A percentile compares a stretch with the other conserved stretches of the same genome.
Conservation (phyloP, 2,888 invertebrate species). For the Pollenia labialis region DNA sequence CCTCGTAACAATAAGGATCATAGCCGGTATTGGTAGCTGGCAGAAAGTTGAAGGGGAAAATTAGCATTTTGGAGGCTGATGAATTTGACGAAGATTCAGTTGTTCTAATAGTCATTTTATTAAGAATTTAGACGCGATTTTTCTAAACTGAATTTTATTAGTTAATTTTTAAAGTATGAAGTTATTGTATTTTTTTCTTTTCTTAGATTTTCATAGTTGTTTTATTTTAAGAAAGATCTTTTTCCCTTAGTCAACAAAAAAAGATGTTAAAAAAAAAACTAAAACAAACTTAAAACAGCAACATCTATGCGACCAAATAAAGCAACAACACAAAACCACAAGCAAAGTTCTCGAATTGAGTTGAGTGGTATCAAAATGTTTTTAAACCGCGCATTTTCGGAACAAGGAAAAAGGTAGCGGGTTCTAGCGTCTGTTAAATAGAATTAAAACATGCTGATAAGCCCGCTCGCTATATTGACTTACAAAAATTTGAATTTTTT, state of each 20-base stretch:
- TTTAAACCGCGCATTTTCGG: slow-evolving; percentile 9
- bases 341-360: slow-evolving; percentile 37
- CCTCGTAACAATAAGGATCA: slow-evolving; percentile 48
- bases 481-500: too few species aligned
- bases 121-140: too few species aligned
- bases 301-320: slow-evolving; percentile 44
- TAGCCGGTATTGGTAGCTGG: slow-evolving; percentile 18
- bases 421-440: too few species aligned
- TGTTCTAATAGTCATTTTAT: too few species aligned
- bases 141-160: too few species aligned
- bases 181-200: too few species aligned
- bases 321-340: slow-evolving; percentile 54
- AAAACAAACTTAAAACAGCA: slow-evolving; percentile 12
- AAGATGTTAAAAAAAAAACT: background rate
- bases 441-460: too few species aligned
- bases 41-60: background rate
- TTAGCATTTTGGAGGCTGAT: background rate
- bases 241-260: slow-evolving; percentile 10
- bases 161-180: too few species aligned
- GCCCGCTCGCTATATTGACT: too few species aligned
- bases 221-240: background rate
- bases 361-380: slow-evolving; percentile 47
- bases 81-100: too few species aligned
- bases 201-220: background rate
- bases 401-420: background rate